phyloP scores from a whole-genome alignment of 2,113 vertebrate species.

The Pithys albifrons region DNA sequence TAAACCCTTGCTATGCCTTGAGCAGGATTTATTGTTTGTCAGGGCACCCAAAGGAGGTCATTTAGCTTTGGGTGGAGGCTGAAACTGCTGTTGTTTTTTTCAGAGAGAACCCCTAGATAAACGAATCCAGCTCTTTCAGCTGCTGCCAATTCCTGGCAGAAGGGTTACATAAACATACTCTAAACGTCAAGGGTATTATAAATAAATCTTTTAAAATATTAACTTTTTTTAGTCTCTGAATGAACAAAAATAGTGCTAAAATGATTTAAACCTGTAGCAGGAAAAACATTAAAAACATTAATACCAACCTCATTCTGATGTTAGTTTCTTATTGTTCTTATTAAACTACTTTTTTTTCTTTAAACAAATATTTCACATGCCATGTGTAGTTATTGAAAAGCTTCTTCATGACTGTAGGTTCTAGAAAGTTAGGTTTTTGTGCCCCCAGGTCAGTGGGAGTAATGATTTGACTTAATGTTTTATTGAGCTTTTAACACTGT shows the following conservation, averaged over 20 bases:
- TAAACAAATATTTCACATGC: not conserved
- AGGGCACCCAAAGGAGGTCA: conserved; percentile 55
- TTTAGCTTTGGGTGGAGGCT: conserved; percentile 61
- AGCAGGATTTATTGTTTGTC: conserved; percentile 52
- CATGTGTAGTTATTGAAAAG: not conserved
- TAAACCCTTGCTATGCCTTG: conserved; percentile 30
- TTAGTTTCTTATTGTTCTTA: not conserved
- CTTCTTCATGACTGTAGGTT: not conserved
- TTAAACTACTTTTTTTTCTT: not conserved
- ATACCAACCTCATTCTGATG: not conserved
- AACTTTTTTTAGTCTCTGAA: conserved; percentile 24
- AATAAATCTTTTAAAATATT: conserved; percentile 62
- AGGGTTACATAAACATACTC: conserved; percentile 64
- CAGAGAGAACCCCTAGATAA: conserved; percentile 60
- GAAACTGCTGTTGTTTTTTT: conserved; percentile 59
- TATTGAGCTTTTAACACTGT: not conserved
- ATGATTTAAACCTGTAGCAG: conserved; percentile 24
- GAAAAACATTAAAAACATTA: not conserved
- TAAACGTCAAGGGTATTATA: conserved; percentile 61
- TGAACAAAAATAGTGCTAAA: conserved; percentile 29
- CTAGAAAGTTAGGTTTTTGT: not conserved
- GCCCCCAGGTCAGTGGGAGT: not conserved
- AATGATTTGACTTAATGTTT: not conserved
- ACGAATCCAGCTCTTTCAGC: conserved; percentile 60
- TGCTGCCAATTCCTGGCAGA: conserved; percentile 54